Conservation (phyloP, 2,888 invertebrate species). For the Drosophila neutralis region DNA sequence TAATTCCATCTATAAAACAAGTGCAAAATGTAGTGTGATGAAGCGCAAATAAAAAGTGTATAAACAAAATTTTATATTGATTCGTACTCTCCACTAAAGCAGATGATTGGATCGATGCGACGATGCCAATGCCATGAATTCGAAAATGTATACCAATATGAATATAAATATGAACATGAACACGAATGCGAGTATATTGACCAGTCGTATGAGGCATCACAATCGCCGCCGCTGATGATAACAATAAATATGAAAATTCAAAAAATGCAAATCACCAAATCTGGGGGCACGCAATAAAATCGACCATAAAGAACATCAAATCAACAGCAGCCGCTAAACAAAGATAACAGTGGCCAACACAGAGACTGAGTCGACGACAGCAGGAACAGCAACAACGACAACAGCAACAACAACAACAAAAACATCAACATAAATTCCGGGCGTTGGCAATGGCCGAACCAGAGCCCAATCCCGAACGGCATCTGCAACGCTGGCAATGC, state of each 20-base stretch:
- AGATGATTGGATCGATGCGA: constrained; percentile 22
- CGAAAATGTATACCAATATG: constrained; percentile 27
- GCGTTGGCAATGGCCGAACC: constrained; percentile 58
- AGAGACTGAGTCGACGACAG: constrained; percentile 25
- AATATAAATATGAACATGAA: constrained; percentile 32
- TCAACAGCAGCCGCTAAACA: constrained; percentile 55
- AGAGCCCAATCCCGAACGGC: constrained; percentile 46
- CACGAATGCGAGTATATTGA: constrained; percentile 42
- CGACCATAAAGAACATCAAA: constrained; percentile 69
- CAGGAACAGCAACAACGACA: constrained; percentile 34
- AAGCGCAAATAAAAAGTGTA: constrained; percentile 22
- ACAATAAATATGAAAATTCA: constrained; percentile 69
- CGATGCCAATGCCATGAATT: constrained; percentile 40
- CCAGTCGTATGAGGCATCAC: constrained; percentile 42
- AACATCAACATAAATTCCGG: constrained; percentile 44
- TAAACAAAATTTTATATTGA: constrained; percentile 26
- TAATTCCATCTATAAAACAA: constrained; percentile 28
- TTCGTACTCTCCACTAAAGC: constrained; percentile 22
- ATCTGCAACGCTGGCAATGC: constrained; percentile 47
- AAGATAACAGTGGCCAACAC: constrained; percentile 48
- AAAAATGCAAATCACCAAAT: constrained; percentile 70
- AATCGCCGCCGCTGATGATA: constrained; percentile 52
- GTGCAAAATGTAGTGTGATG: constrained; percentile 13
- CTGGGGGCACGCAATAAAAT: constrained; percentile 64
- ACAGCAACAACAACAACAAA: constrained; percentile 23